Evolutionary conservation across 2,113 vertebrate genomes (phyloP).

Genomic region (Xiphias gladius): DNA sequence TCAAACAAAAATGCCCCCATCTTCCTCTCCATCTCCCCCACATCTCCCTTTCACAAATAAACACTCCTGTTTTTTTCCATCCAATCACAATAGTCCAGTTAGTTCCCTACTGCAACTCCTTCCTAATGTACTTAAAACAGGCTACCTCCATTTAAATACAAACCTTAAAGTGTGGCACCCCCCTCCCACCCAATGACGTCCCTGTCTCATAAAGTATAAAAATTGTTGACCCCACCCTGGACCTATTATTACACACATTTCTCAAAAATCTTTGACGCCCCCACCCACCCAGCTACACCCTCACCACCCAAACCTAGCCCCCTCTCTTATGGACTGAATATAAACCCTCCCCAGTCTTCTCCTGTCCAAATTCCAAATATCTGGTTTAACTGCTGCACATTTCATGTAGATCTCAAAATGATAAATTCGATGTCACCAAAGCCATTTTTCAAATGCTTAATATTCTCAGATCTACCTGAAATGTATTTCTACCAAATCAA

Average conservation of each 20-base stretch:
- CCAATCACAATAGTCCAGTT: constrained; percentile 52
- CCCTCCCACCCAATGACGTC: constrained; percentile 64
- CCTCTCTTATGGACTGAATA: constrained; percentile 26
- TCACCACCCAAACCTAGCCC: constrained; percentile 40
- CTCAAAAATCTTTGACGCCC: constrained; percentile 61
- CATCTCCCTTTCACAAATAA: constrained; percentile 30
- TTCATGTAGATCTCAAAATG: constrained; percentile 57
- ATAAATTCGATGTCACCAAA: constrained; percentile 40
- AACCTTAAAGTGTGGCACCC: constrained; percentile 71
- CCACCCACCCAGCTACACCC: constrained; percentile 37
- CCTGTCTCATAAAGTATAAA: constrained; percentile 80
- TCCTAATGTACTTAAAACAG: constrained; percentile 75
- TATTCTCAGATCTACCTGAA: constrained; percentile 61
- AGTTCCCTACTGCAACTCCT: constrained; percentile 49
- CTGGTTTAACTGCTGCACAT: constrained; percentile 39
- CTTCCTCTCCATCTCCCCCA: constrained; percentile 41
- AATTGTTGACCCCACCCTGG: constrained; percentile 59
- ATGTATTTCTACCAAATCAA: constrained; percentile 48
- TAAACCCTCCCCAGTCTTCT: constrained; percentile 28
- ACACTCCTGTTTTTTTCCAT: constrained; percentile 21
- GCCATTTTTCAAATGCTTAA: constrained; percentile 40
- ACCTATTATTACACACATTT: constrained; percentile 76
- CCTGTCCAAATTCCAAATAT: constrained; percentile 24
- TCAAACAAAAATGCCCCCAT: constrained; percentile 63
- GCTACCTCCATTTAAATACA: constrained; percentile 80